Evolutionary conservation across 2,888 invertebrate species (phyloP), one percentile per base, ranked within the genome.

Genomic region (Petrolisthes cinctipes): DNA sequence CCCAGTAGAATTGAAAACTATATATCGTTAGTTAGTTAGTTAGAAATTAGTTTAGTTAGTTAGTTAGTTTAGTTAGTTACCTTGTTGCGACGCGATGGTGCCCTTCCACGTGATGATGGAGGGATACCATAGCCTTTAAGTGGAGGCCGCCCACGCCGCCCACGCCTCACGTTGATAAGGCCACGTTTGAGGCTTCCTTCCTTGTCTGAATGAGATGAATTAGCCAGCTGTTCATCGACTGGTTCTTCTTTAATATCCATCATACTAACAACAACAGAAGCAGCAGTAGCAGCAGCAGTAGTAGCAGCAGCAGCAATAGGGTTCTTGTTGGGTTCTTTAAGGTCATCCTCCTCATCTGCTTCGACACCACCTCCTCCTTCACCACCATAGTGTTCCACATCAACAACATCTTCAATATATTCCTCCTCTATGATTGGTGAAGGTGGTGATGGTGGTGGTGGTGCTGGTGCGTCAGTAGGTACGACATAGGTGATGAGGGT

Each of bases 401-500:
- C 37, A 1, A 37, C 71, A 11, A 71, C n/a, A n/a, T 71, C 71
- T 11, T 71, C 71, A 6, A 11, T 20, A 71, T 71, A 71, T 9
- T 61, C 61, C 71, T 71, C 71, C 4, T 71, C 78, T 20, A 14
- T 57, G 51, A 56, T 75, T 14, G 85, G 86, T 4, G 85, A 85
- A 51, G 84, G 88, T 5, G 83, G 83, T 14, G 88, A 85, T 51
- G 85, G 85, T 51, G 85, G 85, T 9, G 88, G 88, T 9, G 88
- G 82, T 37, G 82, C 82, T 9, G 88, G 88, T 68, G 88, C 78
- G 68, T 85, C 85, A 5, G 88, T 82, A 20, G 88, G 88, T 7
- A 88, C 84, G 23, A 88, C 88, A 75, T 88, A 88, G 20, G 88
- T 88, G 54, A 88, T 85, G 71, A 88, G 85, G n/a, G 88, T 85